Base-by-base conservation (phyloP, 2,797 vertebrate genomes). In the Leptatherina wallacei region DNA sequence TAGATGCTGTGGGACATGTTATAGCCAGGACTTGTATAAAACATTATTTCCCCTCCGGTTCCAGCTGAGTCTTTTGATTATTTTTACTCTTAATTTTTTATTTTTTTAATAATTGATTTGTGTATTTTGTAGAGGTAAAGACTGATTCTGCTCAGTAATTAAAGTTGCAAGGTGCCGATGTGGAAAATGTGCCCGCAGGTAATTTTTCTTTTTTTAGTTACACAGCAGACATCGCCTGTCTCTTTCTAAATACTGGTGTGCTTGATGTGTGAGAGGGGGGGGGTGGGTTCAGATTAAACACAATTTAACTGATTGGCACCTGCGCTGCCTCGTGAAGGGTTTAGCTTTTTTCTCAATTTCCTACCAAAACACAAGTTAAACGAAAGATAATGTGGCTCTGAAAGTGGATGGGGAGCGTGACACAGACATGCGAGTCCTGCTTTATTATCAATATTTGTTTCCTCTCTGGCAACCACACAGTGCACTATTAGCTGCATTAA, bases 1-100 rank as follows among this genome's bases (percentile, higher is more conserved):
- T 51, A 30, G 56, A 58, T 60, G 62, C 51, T 57, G 61, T 13
- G 44, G 68, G 49, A 71, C 60, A 61, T 33, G 29, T 69, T 55
- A 35, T 47, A 47, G 27, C n/a, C 4, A n/a, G 4, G 20, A 57
- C 42, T 20, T 33, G 6, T 14, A 44, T 65, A 24, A 36, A 32
- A 24, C 2, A 12, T 12, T 40, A n/a, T 32, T 38, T 61, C 22
- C 55, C 14, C 12, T 32, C 54, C 0, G 2, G 29, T 59, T 74
- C 62, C 3, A 55, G 22, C 51, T 20, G 12, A 38, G 49, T 20
- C 18, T 59, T 33, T 33, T 5, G 24, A 14, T 63, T 7, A 57
- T 58, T 63, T 75, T 2, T 24, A 11, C 6, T 16, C 0, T 10
- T 47, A 0, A 65, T 58, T 22, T 32, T 11, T 8, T 3, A 1